A percentile compares a stretch with the other conserved stretches of the same genome.
These are phyloP conservation scores for Manis javanica DNA, from an alignment of 2,797 vertebrate genomes.

Conservation along the genomic window DNA sequence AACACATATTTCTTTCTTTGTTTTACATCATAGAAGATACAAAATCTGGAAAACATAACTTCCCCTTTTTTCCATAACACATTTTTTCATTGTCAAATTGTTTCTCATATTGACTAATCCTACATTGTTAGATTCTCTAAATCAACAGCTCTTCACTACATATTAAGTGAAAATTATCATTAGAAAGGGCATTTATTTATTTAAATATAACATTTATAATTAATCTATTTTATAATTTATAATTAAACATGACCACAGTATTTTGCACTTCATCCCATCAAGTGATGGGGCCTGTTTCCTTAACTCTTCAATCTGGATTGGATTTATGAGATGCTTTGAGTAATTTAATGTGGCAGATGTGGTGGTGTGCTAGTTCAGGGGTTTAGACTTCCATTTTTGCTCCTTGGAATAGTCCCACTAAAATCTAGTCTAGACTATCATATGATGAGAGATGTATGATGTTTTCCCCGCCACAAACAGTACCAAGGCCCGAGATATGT, in stretches of 20 bases:
- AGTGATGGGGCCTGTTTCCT: background rate
- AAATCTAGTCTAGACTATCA: background rate
- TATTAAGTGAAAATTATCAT: constrained; percentile 20
- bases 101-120: constrained; percentile 1
- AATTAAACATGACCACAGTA: background rate
- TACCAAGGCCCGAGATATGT: background rate
- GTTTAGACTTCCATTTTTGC: background rate
- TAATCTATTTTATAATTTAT: background rate
- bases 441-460: background rate
- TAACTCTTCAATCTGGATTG: background rate
- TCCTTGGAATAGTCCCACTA: background rate
- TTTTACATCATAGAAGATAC: background rate
- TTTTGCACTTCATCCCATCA: background rate
- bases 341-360: background rate
- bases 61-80: background rate
- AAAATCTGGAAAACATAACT: background rate
- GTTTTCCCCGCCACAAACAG: background rate
- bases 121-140: background rate
- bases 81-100: constrained; percentile 1
- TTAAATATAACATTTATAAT: constrained; percentile 17
- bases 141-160: background rate
- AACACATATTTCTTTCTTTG: background rate
- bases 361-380: background rate
- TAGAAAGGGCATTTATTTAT: background rate
- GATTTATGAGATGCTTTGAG: background rate